These are phyloP conservation scores for Polydrusus cervinus DNA, from an alignment of 2,888 invertebrate species.

Conservation along the genomic window DNA sequence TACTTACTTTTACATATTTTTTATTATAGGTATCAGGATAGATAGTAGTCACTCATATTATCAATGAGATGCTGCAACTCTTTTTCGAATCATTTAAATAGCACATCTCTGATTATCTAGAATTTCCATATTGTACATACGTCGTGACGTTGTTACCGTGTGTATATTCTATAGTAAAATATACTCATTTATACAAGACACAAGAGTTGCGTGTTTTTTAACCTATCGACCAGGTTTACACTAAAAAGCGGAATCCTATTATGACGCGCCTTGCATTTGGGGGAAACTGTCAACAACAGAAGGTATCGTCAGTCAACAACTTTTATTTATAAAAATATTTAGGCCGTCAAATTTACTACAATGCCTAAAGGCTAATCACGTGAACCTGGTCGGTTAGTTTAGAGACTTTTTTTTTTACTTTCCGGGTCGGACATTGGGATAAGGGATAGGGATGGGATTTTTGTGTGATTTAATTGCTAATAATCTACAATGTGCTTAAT, in stretches of 20 bases:
- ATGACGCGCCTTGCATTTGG: conserved; percentile 60
- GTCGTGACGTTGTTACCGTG: conserved; percentile 31
- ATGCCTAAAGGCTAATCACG: conserved; percentile 42
- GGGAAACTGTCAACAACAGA: conserved; percentile 65
- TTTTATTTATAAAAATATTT: conserved; percentile 69
- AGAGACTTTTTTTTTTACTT: conserved; percentile 56
- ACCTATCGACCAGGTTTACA: conserved; percentile 44
- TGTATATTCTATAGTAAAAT: conserved; percentile 67
- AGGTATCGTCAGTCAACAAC: conserved; percentile 68
- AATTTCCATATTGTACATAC: conserved; percentile 52
- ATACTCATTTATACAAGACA: conserved; percentile 69
- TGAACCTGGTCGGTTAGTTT: conserved; percentile 46
- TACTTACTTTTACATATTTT: conserved; percentile 70
- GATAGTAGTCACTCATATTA: conserved; percentile 67
- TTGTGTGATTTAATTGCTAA: conserved; percentile 55
- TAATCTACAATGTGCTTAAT: conserved; percentile 46
- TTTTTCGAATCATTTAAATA: conserved; percentile 48
- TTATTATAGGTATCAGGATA: conserved; percentile 68
- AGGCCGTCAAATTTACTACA: conserved; percentile 67
- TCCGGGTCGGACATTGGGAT: conserved; percentile 61
- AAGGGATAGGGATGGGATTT: conserved; percentile 51
- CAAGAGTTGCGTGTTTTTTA: conserved; percentile 58
- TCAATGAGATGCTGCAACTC: conserved; percentile 64
- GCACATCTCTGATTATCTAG: conserved; percentile 57
- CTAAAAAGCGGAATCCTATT: conserved; percentile 50